Percentiles rank a stretch among this genome's conserved stretches.
These are phyloP conservation scores for Grammomys surdaster DNA, from an alignment of 2,113 vertebrate genomes.

Conservation along the genomic window DNA sequence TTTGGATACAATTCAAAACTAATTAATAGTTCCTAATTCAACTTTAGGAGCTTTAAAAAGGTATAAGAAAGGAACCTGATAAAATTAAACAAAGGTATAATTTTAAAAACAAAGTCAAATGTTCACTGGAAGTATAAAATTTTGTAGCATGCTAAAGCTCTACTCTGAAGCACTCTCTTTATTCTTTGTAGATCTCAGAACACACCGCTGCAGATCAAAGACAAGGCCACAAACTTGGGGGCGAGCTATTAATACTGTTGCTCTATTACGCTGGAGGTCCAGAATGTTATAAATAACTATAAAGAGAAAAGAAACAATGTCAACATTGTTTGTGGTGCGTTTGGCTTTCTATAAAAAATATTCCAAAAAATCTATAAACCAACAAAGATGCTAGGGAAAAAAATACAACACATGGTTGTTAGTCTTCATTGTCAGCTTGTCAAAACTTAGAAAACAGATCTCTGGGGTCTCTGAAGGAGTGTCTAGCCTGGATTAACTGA, in stretches of 20 bases:
- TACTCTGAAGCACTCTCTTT: neutral
- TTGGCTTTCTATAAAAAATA: neutral
- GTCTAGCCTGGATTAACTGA: neutral
- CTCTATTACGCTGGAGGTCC: neutral
- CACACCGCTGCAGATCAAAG: neutral
- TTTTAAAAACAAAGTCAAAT: conserved; percentile 7
- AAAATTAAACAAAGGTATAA: neutral
- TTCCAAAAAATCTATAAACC: neutral
- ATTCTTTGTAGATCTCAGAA: neutral
- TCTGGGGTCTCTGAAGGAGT: neutral
- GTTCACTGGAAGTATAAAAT: neutral
- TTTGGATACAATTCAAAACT: neutral
- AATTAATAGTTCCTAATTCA: neutral
- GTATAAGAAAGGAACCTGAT: neutral
- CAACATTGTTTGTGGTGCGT: neutral
- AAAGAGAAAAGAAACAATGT: neutral
- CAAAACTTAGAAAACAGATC: neutral
- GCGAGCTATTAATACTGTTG: neutral
- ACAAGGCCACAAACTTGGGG: neutral
- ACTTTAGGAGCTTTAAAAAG: neutral
- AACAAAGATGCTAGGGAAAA: neutral
- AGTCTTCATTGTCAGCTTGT: neutral
- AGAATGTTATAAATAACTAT: neutral
- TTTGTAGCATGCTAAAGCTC: neutral
- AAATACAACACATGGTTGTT: neutral